Conservation (phyloP, 2,888 invertebrate species). For the Chloromyia formosa region DNA sequence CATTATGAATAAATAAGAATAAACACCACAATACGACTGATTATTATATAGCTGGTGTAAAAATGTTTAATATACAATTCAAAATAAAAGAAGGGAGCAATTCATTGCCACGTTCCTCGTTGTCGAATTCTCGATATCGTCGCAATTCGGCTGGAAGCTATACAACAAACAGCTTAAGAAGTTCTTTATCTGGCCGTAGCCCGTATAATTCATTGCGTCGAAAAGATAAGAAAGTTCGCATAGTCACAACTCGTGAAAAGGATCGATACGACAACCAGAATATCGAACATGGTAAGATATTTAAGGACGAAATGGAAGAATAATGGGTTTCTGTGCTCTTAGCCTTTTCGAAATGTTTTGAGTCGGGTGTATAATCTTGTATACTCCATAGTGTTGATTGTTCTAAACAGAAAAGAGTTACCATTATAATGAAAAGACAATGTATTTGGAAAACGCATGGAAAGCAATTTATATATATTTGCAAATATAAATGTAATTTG, state of each 20-base stretch:
- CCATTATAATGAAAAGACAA: too few species aligned
- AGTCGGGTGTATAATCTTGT: too few species aligned
- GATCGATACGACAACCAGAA: constrained; percentile 32
- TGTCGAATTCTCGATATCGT: constrained; percentile 29
- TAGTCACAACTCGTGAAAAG: constrained; percentile 60
- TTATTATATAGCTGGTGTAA: constrained; percentile 16
- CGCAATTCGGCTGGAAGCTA: constrained; percentile 58
- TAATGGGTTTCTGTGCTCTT: too few species aligned
- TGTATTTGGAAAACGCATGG: too few species aligned
- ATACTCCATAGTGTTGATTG: too few species aligned
- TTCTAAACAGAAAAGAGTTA: too few species aligned
- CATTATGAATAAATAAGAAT: too few species aligned
- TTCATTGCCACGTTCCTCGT: constrained; percentile 57
- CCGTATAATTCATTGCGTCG: constrained; percentile 59
- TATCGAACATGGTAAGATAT: constrained; percentile 46
- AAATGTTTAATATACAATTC: constrained; percentile 64
- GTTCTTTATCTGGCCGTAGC: constrained; percentile 60
- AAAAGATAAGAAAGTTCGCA: constrained; percentile 63
- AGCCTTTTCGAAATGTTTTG: too few species aligned
- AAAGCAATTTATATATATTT: too few species aligned
- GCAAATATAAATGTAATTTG: too few species aligned
- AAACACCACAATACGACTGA: too few species aligned
- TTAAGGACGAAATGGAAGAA: not conserved
- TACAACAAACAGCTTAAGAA: constrained; percentile 57
- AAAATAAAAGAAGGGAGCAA: constrained; percentile 64